Evolutionary conservation across 2,888 invertebrate species (phyloP), one percentile per base, ranked within the genome.

Genomic region (Maniola hyperantus): DNA sequence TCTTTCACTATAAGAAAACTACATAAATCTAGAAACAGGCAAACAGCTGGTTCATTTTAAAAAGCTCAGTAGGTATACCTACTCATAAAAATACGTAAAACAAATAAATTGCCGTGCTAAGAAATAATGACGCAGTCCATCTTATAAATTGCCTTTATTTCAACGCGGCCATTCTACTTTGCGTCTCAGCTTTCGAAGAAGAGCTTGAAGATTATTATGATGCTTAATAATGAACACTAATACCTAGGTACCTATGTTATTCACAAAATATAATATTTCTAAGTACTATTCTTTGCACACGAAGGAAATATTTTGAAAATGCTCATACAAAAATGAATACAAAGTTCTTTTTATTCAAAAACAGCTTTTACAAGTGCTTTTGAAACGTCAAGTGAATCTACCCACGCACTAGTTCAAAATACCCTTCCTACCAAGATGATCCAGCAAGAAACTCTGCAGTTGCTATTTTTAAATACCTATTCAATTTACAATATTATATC

Each of bases 41-140:
- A 36, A 36, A 8, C 36, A 55, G 55, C 55, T 55, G 15, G 4
- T 55, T 36, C n/a, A 36, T 36, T 36, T 55, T 36, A 55, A 53
- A 53, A 53, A 55, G 10, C 7, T 36, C 18, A 55, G 18, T 34
- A 53, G 26, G 26, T 26, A 4, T 26, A 26, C 10, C 10, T 34
- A 13, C 7, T 26, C 34, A 53, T 34, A 15, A 53, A 46, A 53
- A 34, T 34, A 15, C 13, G 34, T 55, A 39, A 55, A 39, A 39
- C 20, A 55, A 39, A 39, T 55, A 55, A 55, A 55, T 15, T 18
- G 13, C 8, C 8, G 39, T 39, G 55, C 18, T 55, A 39, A 39
- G 36, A 55, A 55, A 55, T 39, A 39, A 55, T 39, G 55, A 42
- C 55, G 55, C 39, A 55, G 39, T 55, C 39, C 6, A 39, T 55